These are phyloP conservation scores for Vulpes lagopus DNA, from an alignment of 2,113 vertebrate species.

Conservation along the genomic window DNA sequence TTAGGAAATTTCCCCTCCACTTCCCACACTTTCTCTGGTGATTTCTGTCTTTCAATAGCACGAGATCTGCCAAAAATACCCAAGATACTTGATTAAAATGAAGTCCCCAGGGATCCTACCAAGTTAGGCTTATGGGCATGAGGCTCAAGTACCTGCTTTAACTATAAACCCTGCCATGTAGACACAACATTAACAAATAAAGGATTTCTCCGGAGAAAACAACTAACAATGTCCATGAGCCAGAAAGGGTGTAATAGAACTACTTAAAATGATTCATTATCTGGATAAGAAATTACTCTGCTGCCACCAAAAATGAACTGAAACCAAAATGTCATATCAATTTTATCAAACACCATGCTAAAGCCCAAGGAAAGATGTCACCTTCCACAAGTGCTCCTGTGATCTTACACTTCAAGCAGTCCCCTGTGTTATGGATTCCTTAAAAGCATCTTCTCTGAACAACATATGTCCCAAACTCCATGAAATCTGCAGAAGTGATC, in stretches of 20 bases:
- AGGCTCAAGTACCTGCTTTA: not conserved
- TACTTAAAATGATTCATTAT: not conserved
- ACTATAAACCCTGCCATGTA: not conserved
- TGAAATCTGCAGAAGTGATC: slow-evolving; percentile 78
- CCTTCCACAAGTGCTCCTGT: not conserved
- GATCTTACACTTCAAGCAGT: not conserved
- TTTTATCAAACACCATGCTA: slow-evolving; percentile 10
- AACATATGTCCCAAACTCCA: slow-evolving; percentile 77
- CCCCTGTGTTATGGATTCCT: not conserved
- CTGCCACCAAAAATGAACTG: not conserved
- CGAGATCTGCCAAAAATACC: not conserved
- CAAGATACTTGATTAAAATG: not conserved
- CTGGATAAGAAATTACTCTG: not conserved
- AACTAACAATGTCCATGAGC: not conserved
- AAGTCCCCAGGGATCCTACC: not conserved
- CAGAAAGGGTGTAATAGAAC: not conserved
- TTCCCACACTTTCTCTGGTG: not conserved
- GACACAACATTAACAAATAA: not conserved
- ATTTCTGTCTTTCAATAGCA: not conserved
- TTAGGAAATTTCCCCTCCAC: not conserved
- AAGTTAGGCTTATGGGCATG: not conserved
- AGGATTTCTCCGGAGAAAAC: not conserved
- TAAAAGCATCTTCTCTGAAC: slow-evolving; percentile 82
- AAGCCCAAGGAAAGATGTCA: not conserved
- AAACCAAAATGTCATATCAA: not conserved